Evolutionary conservation across 2,113 vertebrate species (phyloP).

Genomic region (Peromyscus californicus): DNA sequence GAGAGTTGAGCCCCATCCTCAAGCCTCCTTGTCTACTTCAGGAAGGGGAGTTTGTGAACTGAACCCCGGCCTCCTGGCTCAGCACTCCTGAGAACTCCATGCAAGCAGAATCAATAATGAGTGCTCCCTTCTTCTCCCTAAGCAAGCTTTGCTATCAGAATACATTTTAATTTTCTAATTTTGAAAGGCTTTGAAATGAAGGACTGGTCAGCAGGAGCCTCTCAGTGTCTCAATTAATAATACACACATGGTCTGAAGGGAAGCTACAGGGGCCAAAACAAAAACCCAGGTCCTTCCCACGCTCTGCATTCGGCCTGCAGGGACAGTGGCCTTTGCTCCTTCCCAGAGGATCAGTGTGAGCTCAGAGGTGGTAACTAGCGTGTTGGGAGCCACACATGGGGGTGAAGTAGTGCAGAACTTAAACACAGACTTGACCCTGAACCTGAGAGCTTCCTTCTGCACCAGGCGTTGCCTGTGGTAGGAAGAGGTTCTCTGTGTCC

Average conservation of each 20-base stretch:
- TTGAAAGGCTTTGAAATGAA: not conserved
- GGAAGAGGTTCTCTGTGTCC: not conserved
- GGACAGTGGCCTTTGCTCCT: not conserved
- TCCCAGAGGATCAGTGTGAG: not conserved
- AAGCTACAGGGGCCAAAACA: too few relatives aligned
- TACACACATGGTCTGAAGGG: accelerated
- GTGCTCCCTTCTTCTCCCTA: not conserved
- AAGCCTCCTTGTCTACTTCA: accelerated
- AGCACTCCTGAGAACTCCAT: accelerated
- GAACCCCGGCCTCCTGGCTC: not conserved
- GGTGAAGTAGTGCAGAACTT: accelerated
- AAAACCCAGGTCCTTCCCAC: not conserved
- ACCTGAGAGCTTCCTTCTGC: not conserved
- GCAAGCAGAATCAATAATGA: not conserved
- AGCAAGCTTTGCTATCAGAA: not conserved
- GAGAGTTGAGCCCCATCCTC: not conserved
- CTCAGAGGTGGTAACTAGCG: not conserved
- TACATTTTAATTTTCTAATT: not conserved
- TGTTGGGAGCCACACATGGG: not conserved
- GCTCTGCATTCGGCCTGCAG: too few relatives aligned
- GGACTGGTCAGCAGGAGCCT: not conserved
- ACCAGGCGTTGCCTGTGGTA: accelerated
- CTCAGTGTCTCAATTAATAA: accelerated
- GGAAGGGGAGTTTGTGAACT: not conserved
- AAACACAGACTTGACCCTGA: not conserved